Evolutionary conservation across 2,888 invertebrate genomes (phyloP).

Genomic region (Troides helena): DNA sequence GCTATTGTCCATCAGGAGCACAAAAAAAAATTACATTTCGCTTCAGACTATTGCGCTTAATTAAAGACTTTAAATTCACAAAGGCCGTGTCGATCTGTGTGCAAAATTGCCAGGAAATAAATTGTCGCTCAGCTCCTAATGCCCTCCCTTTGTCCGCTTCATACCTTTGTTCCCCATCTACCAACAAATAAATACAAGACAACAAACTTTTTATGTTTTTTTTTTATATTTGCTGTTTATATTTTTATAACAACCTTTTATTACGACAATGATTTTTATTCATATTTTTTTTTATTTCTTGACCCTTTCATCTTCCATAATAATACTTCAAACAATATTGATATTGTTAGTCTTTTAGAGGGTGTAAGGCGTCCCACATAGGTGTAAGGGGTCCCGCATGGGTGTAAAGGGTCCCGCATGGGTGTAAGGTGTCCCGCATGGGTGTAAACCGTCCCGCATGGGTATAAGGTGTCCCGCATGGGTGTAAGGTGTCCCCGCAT

Average conservation of each 20-base stretch:
- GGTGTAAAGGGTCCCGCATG: too few relatives aligned
- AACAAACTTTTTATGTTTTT: conserved; percentile 19
- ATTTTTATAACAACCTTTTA: conserved; percentile 1
- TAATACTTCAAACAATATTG: too few relatives aligned
- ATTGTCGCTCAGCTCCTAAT: conserved; percentile 12
- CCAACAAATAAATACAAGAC: conserved; percentile 5
- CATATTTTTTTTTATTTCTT: neutral
- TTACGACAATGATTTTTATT: neutral
- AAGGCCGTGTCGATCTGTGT: conserved; percentile 19
- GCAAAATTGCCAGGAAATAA: conserved; percentile 21
- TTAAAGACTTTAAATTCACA: conserved; percentile 20
- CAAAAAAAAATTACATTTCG: conserved; percentile 4
- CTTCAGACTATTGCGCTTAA: conserved; percentile 11
- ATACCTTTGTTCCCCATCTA: conserved; percentile 17
- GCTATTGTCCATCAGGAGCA: conserved; percentile 1
- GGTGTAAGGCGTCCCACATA: too few relatives aligned
- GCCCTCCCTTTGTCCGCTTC: conserved; percentile 9
- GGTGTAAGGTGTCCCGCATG: too few relatives aligned
- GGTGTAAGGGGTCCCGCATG: too few relatives aligned
- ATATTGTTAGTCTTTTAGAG: too few relatives aligned
- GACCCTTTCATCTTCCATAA: too few relatives aligned
- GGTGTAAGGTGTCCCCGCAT: too few relatives aligned
- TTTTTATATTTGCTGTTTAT: neutral
- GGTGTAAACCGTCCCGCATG: too few relatives aligned
- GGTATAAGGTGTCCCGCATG: too few relatives aligned